Base-by-base conservation (phyloP, 2,888 invertebrate species). In the Limnephilus rhombicus region DNA sequence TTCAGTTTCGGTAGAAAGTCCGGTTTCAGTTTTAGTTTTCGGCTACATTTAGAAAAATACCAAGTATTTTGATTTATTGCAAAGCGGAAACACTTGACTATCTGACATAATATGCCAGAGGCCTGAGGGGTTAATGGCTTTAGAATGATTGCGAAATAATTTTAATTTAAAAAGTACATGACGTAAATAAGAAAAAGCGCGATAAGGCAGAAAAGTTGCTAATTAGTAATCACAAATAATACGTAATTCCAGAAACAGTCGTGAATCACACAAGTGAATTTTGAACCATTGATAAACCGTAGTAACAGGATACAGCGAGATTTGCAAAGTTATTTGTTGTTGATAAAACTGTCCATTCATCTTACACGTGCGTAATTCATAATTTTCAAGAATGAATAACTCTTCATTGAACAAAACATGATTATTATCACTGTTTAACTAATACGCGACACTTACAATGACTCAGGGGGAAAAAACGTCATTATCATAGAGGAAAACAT, bases 291-390 rank as follows among this genome's bases (percentile, higher is more conserved):
- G 37, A 37, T 34, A 37, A 37, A 37, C 1, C 18, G 9, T 34
- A 18, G 24, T 9, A 83, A 83, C 83, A 83, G 83, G 83, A 83
- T 83, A 34, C 37, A 83, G 24, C 12, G 7, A 24, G 83, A 83
- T 83, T 83, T 83, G 68, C 68, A 24, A n/a, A 24, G 9, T 68
- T 68, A 5, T 83, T 68, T 68, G 7, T 68, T 83, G 7, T n/a
- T 83, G 34, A 37, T 34, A 18, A 37, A 24, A 24, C 83, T 3
- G 83, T 86, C 15, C 86, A 86, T 86, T 85, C 86, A 86, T 41
- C 86, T 86, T 86, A 24, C 29, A 45, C 86, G 86, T 86, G 45
- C 68, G 68, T n/a, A n/a, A 68, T 68, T 24, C 24, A 24, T 68
- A 68, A 24, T 68, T 68, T 24, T 68, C n/a, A n/a, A 68, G 68